Evolutionary conservation across 2,113 vertebrate species (phyloP), one percentile per base, ranked within the genome.

Genomic region (Toxotes jaculatrix): DNA sequence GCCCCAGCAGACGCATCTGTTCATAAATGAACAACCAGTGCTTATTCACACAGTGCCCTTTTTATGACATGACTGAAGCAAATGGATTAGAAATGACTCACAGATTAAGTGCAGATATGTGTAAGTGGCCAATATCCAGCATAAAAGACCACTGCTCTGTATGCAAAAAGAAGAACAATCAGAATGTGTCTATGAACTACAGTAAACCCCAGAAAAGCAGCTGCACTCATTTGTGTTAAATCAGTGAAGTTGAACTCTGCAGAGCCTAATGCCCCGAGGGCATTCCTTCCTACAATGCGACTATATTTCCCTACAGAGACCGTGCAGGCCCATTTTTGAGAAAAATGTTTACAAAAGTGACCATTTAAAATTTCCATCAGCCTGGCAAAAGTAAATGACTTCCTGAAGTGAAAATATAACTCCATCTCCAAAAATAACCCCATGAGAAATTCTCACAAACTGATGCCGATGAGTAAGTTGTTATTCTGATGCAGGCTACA

Each of bases 391-490:
- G 63, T 70, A 53, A 71, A 72, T 11, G 27, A 84, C 83, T 88
- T 92, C 60, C 61, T 84, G 82, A 51, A 67, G 53, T 51, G 75
- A 45, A 76, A 83, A 77, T 69, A 27, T 21, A 27, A 49, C 64
- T 27, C n/a, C 42, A 31, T 17, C 32, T 66, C 91, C 32, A 69
- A 80, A 88, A 92, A 93, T 90, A 93, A 70, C 51, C 70, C 38
- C 87, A 45, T 92, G 92, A 86, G 92, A 93, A 89, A 7, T 38
- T 90, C 82, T 80, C 79, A 85, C 67, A 87, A 63, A 56, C 31
- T 7, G 34, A 0, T 0, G 31, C 21, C 23, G 3, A 40, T 55
- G 65, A 85, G 27, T 47, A 47, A n/a, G 51, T 38, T 42, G 21
- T 32, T 63, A 8, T 74, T 83, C 14, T 32, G 60, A 56, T 34